Evolutionary conservation across 1,140 invertebrate species (phyloP).

Genomic region (Drosophila tropicalis): DNA sequence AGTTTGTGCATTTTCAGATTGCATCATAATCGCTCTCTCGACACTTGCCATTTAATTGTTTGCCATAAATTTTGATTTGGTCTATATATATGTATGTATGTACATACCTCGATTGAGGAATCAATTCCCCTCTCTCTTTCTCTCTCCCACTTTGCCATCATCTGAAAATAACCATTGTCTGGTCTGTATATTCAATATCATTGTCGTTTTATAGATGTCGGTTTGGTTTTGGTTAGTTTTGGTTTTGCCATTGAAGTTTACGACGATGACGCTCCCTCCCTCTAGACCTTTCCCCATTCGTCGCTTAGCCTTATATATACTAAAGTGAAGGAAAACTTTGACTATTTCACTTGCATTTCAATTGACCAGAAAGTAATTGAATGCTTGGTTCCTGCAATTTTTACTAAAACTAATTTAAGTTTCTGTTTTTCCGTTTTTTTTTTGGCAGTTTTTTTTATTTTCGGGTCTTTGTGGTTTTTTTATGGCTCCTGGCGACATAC

Average conservation of each 20-base stretch:
- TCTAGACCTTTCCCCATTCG: not conserved
- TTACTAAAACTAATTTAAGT: conserved; percentile 56
- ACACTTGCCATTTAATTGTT: conserved; percentile 61
- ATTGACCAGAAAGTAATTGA: conserved; percentile 29
- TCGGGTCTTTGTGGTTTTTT: conserved; percentile 19
- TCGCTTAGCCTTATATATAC: conserved; percentile 18
- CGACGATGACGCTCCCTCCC: conserved; percentile 25
- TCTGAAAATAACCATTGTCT: not conserved
- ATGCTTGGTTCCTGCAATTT: conserved; percentile 5
- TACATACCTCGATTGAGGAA: not conserved
- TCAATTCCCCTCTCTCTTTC: not conserved
- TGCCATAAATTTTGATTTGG: conserved; percentile 67
- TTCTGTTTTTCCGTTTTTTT: conserved; percentile 4
- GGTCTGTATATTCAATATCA: conserved; percentile 28
- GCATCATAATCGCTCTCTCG: conserved; percentile 50
- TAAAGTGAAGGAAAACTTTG: conserved; percentile 26
- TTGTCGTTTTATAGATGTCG: conserved; percentile 56
- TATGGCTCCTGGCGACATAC: conserved; percentile 36
- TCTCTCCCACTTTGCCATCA: not conserved
- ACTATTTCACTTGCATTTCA: conserved; percentile 31
- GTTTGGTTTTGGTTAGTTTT: conserved; percentile 18
- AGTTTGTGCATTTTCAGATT: conserved; percentile 4
- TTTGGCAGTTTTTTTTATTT: not conserved
- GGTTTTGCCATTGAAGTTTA: conserved; percentile 35
- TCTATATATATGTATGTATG: not conserved